Evolutionary conservation across 2,797 vertebrate species (phyloP), one percentile per base, ranked within the genome.

Genomic region (Leucoraja ocellata): DNA sequence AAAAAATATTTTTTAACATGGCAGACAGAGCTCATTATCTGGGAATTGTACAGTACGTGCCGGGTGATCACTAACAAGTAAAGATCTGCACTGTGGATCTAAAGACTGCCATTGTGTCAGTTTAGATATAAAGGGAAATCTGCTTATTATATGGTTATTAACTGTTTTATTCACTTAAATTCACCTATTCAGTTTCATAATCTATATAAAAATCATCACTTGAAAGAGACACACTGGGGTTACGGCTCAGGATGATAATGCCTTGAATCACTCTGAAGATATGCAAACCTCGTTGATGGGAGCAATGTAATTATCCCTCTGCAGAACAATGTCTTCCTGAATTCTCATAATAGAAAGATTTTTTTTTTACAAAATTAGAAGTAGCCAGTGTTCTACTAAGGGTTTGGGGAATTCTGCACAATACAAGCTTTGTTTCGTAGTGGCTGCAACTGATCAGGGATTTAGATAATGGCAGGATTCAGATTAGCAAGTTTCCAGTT

Each of bases 291-390:
- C 73, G 28, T 92, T 74, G 71, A 74, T n/a, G 71, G 39, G 10
- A 92, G 73, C 61, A 71, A 90, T 68, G 32, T 68, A 39, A 90
- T 90, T 68, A 90, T 36, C 65, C 23, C 32, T 23, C 28, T 36
- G 68, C 63, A 68, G 86, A 90, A 90, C 86, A 65, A 63, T 83
- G 46, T 54, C 80, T 83, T 83, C 54, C 25, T 84, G 54, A 61
- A 84, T 61, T 84, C 81, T 61, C 58, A 14, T 18, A 58, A 18
- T 61, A 14, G 25, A 28, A 84, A 61, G 23, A 84, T 84, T 83
- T 54, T 54, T 54, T 46, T 54, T 54, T 61, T 28, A 61, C 28
- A 84, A 81, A 83, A 58, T 23, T 21, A 58, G 23, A 25, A 25
- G 54, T 83, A 83, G 21, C 54, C 46, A 21, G 80, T 84, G 25